Evolutionary conservation across 1,140 invertebrate genomes (phyloP), one percentile per base, ranked within the genome.

Genomic region (Metaphire vulgaris): DNA sequence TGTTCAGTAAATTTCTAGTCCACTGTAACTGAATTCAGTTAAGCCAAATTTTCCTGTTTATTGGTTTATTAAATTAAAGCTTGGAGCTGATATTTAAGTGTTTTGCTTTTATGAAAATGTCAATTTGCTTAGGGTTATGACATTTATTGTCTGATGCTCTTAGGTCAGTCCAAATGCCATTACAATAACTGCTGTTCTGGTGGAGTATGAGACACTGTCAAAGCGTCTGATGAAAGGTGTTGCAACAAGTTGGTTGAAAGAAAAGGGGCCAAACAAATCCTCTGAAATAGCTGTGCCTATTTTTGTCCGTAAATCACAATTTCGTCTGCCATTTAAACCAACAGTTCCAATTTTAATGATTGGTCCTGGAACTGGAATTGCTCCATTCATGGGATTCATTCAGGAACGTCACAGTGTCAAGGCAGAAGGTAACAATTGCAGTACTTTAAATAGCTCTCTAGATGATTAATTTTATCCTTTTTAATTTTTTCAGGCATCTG

Each of bases 311-410:
- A 75, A 74, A 86, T 99, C 97, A 64, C 96, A 99, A 85, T 99
- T 99, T 88, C 92, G 96, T 81, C 89, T 99, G 76, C 97, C 97
- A 2, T 91, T 93, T 67, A 91, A 95, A 79, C 87, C 91, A 0
- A 91, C 92, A 81, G 95, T 91, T 1, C 97, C 97, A 0, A 91
- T 99, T 31, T 91, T 99, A 75, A 97, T 99, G 96, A 92, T 99
- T 81, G 97, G 97, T 21, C 97, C 97, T 1, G 97, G 97, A 67
- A 99, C 97, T 26, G 97, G 98, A n/a, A 82, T 99, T 28, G 98
- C 98, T 33, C 98, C 98, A 0, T 99, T 99, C 89, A 89, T 97
- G 85, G 97, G 93, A 2, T 99, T 99, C 86, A 91, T 99, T 76
- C 97, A 99, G 86, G 97, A 99, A 87, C 88, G 97, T 34, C 89